Percentiles rank a stretch among this genome's conserved stretches.
Evolutionary conservation across 2,888 invertebrate genomes (phyloP).

Genomic region (Galeruca laticollis): DNA sequence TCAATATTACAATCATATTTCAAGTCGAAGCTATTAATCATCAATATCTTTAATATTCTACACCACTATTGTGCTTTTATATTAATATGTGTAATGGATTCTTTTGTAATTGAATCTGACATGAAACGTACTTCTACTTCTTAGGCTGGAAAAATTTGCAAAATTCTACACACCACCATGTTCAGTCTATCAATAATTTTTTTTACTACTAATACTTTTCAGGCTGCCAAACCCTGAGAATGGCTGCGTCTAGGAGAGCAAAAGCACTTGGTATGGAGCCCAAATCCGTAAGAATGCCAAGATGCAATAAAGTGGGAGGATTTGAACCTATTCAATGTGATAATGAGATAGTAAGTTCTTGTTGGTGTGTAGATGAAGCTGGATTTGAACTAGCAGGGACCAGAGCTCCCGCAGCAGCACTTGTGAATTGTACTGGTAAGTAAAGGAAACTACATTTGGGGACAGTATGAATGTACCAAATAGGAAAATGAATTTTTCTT

Average conservation of each 20-base stretch:
- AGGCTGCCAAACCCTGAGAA: slow-evolving; percentile 77
- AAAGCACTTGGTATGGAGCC: slow-evolving; percentile 70
- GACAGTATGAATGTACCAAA: background rate
- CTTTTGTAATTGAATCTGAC: too few species aligned
- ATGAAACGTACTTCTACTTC: too few species aligned
- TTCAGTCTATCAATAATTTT: background rate
- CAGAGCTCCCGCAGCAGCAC: slow-evolving; percentile 73
- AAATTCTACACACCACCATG: too few species aligned
- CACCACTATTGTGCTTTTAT: background rate
- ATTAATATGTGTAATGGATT: background rate
- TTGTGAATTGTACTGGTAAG: slow-evolving; percentile 78
- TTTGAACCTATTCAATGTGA: slow-evolving; percentile 85
- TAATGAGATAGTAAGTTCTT: slow-evolving; percentile 77
- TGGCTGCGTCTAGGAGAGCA: slow-evolving; percentile 74
- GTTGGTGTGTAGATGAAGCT: slow-evolving; percentile 87
- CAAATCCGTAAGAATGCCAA: slow-evolving; percentile 73
- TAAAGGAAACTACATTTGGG: slow-evolving; percentile 1
- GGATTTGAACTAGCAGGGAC: slow-evolving; percentile 86
- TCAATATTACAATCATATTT: slow-evolving; percentile 5
- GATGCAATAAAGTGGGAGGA: slow-evolving; percentile 78
- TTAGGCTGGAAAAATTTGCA: too few species aligned
- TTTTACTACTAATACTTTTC: slow-evolving; percentile 48
- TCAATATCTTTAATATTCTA: background rate
- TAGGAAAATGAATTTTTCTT: too few species aligned
- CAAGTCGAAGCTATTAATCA: slow-evolving; percentile 6